Evolutionary conservation across 2,797 vertebrate species (phyloP), one percentile per base, ranked within the genome.

Genomic region (Amazona finschi): DNA sequence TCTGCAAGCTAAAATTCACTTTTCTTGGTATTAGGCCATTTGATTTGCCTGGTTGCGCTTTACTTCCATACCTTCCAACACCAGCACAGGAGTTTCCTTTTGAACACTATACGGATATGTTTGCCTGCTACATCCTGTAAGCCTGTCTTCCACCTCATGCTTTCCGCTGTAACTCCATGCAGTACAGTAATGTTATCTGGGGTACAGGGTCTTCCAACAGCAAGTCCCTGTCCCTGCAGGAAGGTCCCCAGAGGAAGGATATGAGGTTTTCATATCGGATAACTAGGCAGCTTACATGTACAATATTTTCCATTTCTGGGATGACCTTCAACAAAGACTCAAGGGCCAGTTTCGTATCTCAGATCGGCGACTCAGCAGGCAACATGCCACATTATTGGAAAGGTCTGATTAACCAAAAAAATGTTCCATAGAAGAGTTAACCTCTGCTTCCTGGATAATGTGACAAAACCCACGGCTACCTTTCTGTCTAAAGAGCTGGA

Each of bases 21-120:
- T 69, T 36, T 55, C 24, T 52, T 65, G 30, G 27, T 25, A 4
- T 8, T 15, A 8, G 39, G 15, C 36, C 49, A 30, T 33, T 60
- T 2, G 0, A 5, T 57, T 74, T 53, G 6, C 33, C 39, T 5
- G 10, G 28, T 15, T 36, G 57, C 15, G 12, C 10, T 80, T 87
- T 12, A 6, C 20, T 60, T 36, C 28, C 36, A 73, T n/a, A 28
- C 6, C 24, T 55, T 31, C 30, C 16, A 50, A 8, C 18, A 5
- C 3, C 1, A 27, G 20, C n/a, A 31, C 18, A 11, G 28, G 30
- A 9, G 7, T 4, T 67, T 18, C 36, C 39, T 58, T 66, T 44
- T 57, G 21, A 41, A 12, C 24, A 24, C 8, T 5, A 1, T 38
- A 5, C 0, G 4, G 41, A 15, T 11, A 11, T 0, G 1, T 28